Conservation (phyloP, 37 sponge, comb jelly and placozoan species). For the Aphrocallistes beatrix region DNA sequence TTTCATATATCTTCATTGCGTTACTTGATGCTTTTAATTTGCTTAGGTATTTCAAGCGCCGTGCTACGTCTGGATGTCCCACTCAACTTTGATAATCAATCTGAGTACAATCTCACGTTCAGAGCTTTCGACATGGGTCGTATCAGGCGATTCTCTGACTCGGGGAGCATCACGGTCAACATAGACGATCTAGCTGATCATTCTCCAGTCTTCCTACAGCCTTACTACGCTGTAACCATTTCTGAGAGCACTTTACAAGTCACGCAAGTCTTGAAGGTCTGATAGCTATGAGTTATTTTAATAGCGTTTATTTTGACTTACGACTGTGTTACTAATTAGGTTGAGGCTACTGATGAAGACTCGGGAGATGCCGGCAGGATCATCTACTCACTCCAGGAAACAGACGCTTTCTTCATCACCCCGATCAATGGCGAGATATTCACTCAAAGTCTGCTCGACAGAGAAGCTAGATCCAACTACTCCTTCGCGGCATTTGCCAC, state of each 20-base stretch:
- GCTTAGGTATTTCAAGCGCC: neutral
- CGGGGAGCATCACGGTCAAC: neutral
- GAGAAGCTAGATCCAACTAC: conserved; percentile 5
- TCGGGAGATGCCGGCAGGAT: neutral
- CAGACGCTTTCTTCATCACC: conserved; percentile 10
- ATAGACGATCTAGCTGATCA: conserved; percentile 36
- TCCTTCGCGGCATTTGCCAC: neutral
- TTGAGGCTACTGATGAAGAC: conserved; percentile 2
- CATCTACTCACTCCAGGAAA: neutral
- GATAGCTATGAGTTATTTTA: neutral
- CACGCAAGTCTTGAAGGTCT: neutral
- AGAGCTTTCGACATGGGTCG: neutral
- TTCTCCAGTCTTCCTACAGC: conserved; percentile 37
- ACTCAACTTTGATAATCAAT: neutral
- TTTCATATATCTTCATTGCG: too few relatives aligned
- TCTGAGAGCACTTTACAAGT: conserved; percentile 28
- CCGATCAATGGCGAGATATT: neutral
- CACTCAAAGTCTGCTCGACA: neutral
- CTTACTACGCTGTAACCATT: conserved; percentile 19
- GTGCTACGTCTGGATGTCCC: neutral
- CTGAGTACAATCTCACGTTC: neutral
- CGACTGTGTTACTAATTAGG: neutral
- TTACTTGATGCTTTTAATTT: too few relatives aligned
- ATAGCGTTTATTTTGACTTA: too few relatives aligned
- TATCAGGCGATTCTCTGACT: neutral